These are phyloP conservation scores for Nudaria mundana DNA, from an alignment of 2,888 invertebrate genomes.

Conservation along the genomic window DNA sequence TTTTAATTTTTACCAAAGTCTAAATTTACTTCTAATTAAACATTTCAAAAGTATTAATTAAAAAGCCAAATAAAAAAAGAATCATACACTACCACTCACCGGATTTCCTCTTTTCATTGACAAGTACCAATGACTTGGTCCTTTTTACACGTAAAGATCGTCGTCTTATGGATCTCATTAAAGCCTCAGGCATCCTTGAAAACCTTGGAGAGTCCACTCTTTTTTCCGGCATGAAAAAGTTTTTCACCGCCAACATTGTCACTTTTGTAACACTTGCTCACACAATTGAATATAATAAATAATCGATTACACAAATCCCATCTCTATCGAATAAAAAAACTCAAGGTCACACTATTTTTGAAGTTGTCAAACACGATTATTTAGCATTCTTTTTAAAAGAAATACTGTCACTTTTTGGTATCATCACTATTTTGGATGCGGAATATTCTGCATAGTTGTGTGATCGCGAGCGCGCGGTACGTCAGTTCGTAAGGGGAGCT, in stretches of 20 bases:
- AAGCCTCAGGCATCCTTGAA: conserved; percentile 86
- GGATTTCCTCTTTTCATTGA: conserved; percentile 89
- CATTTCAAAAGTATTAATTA: not conserved
- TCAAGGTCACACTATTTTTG: conserved; percentile 29
- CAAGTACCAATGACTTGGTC: conserved; percentile 87
- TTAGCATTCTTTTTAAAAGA: conserved; percentile 32
- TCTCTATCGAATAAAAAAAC: conserved; percentile 28
- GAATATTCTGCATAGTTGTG: conserved; percentile 31
- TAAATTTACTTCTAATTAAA: not conserved
- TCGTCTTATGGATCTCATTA: conserved; percentile 86
- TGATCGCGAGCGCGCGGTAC: conserved; percentile 17
- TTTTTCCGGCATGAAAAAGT: conserved; percentile 86
- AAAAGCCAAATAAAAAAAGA: conserved; percentile 22
- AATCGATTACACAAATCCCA: conserved; percentile 26
- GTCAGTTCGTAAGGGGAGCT: conserved; percentile 22
- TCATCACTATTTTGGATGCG: conserved; percentile 43
- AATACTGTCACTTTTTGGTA: conserved; percentile 39
- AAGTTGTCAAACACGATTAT: conserved; percentile 21
- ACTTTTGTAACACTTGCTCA: conserved; percentile 23
- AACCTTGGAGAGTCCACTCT: conserved; percentile 81
- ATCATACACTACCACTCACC: conserved; percentile 84
- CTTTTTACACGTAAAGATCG: conserved; percentile 87
- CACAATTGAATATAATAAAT: conserved; percentile 15
- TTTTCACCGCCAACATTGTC: conserved; percentile 86
- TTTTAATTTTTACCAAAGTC: too few species aligned